Base-by-base conservation (phyloP, 2,113 vertebrate species). In the Syngnathoides biaculeatus region DNA sequence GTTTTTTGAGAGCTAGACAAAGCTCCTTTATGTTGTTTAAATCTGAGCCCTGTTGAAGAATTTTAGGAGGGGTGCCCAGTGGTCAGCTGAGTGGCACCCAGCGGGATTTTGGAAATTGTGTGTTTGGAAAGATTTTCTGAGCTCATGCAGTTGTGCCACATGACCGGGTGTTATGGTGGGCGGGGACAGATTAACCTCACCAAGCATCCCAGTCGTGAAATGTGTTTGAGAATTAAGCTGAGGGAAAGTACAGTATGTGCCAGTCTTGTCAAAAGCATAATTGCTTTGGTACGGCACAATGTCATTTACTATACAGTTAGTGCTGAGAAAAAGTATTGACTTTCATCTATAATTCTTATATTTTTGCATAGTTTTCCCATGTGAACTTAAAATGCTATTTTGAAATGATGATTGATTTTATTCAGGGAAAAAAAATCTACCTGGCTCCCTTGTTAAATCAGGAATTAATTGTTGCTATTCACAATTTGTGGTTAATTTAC, bases 111-210 rank as follows among this genome's bases (percentile, higher is more conserved):
- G 69, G 57, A 74, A 75, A 56, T 69, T 65, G 73, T 57, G 52
- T 65, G 19, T 72, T 79, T 71, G 63, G 78, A 79, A 38, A 72
- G 60, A 69, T 81, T 81, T 82, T 50, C 64, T 78, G 58, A 43
- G 75, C 76, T 62, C 72, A 66, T 70, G 62, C 73, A 65, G 69
- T 72, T 65, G 56, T 27, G 27, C 71, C 89, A 88, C 86, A 83
- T 89, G 86, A 88, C 77, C 72, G 64, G 78, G 81, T 77, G 76
- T 86, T 79, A 69, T 63, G 70, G 74, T 82, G 79, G 79, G 75
- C 69, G 75, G 59, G 77, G 71, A 81, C 69, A 77, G 90, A 92
- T 91, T 90, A 91, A 84, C 74, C 75, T 81, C 63, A 65, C 70
- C 45, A 77, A 88, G 87, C 74, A 70, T 86, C 75, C 30, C 15